Percentiles rank a stretch among this genome's conserved stretches.
phyloP scores from a whole-genome alignment of 2,888 invertebrate species.

The Phoenoteleia sp. region DNA sequence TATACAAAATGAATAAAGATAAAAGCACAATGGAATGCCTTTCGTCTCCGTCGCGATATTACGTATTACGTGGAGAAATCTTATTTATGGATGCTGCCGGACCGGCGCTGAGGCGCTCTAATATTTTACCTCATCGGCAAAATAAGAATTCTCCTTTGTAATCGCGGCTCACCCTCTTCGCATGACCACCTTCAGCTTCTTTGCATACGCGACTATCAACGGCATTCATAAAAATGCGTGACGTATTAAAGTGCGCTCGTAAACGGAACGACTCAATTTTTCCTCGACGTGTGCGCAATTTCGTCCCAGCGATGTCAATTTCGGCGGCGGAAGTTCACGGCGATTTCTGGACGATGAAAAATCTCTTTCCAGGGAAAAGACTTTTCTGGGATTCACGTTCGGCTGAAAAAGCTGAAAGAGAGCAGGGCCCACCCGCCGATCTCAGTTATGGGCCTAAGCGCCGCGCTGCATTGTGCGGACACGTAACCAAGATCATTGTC shows the following conservation, averaged over 20 bases:
- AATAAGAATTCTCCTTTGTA: slow-evolving; percentile 82
- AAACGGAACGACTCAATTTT: slow-evolving; percentile 50
- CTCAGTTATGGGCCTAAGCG: slow-evolving; percentile 79
- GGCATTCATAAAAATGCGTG: slow-evolving; percentile 60
- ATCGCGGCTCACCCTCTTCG: slow-evolving; percentile 45
- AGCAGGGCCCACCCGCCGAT: slow-evolving; percentile 62
- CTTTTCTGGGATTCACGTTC: slow-evolving; percentile 39
- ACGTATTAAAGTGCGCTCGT: slow-evolving; percentile 52
- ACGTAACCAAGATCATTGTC: slow-evolving; percentile 85
- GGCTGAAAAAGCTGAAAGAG: slow-evolving; percentile 47
- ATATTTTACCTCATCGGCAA: slow-evolving; percentile 84
- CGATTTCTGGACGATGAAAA: slow-evolving; percentile 23
- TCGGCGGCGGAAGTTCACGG: slow-evolving; percentile 19
- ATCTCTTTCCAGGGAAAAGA: slow-evolving; percentile 14
- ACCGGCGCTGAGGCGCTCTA: slow-evolving; percentile 73
- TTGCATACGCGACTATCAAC: slow-evolving; percentile 45
- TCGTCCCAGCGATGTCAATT: slow-evolving; percentile 1
- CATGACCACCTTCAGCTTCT: slow-evolving; percentile 26
- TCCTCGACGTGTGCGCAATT: slow-evolving; percentile 13
- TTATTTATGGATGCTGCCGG: slow-evolving; percentile 80
- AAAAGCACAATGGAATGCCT: slow-evolving; percentile 78
- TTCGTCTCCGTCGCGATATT: slow-evolving; percentile 78
- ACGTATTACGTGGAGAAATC: slow-evolving; percentile 81
- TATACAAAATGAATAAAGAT: slow-evolving; percentile 83
- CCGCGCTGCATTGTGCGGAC: slow-evolving; percentile 83